Percentiles rank a stretch among this genome's conserved stretches.
Evolutionary conservation across 2,797 vertebrate species (phyloP).

Genomic region (Manis javanica): DNA sequence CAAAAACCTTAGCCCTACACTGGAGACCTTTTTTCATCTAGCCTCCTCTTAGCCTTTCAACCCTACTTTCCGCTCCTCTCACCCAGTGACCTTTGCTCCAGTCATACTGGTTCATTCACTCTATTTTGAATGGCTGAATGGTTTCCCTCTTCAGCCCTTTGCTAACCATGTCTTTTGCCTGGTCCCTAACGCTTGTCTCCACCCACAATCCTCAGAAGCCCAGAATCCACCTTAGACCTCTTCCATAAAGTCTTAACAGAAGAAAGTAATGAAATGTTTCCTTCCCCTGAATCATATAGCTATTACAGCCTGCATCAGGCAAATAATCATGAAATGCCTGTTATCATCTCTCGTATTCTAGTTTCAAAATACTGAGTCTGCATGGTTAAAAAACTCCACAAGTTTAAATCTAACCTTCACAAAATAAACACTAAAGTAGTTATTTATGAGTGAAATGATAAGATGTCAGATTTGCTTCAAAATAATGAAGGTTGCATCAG

Average conservation of each 20-base stretch:
- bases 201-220: background rate
- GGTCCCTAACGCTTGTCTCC: background rate
- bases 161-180: background rate
- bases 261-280: background rate
- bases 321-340: background rate
- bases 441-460: constrained; percentile 48
- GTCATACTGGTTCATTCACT: background rate
- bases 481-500: background rate
- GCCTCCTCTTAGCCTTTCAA: constrained; percentile 18
- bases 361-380: background rate
- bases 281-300: background rate
- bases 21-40: background rate
- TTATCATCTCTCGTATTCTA: background rate
- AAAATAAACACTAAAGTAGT: background rate
- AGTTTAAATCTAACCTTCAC: constrained; percentile 21
- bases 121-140: background rate
- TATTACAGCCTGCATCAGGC: background rate
- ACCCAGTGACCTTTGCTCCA: background rate
- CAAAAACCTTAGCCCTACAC: background rate
- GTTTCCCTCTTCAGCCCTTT: background rate
- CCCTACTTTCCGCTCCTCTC: background rate
- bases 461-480: background rate
- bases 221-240: background rate
- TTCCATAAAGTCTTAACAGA: background rate
- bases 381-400: background rate